Percentiles rank a stretch among this genome's conserved stretches.
phyloP scores from a whole-genome alignment of 2,888 invertebrate species.

The Callyntrura sp. region DNA sequence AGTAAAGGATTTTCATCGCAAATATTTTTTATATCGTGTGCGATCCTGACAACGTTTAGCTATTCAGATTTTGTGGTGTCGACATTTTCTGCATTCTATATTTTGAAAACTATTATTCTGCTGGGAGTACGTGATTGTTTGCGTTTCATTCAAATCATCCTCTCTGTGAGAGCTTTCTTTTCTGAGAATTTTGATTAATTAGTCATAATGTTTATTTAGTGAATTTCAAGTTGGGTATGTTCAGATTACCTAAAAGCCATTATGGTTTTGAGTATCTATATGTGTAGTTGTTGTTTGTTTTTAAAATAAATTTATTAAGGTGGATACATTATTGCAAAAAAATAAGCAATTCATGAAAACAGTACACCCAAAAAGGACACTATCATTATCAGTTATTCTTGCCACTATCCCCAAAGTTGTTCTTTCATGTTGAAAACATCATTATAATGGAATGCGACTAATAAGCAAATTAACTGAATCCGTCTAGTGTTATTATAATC shows the following conservation, averaged over 20 bases:
- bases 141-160: background rate
- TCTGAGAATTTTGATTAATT: constrained; percentile 68
- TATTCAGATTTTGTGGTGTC: background rate
- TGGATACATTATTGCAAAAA: too few relatives aligned
- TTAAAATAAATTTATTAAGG: too few relatives aligned
- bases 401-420: too few relatives aligned
- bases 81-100: background rate
- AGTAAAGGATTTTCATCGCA: constrained; percentile 21
- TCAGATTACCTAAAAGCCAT: background rate
- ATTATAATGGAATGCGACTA: too few relatives aligned
- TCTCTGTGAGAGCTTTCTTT: constrained; percentile 54
- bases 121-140: constrained; percentile 1
- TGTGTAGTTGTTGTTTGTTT: too few relatives aligned
- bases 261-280: too few relatives aligned
- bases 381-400: too few relatives aligned
- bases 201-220: constrained; percentile 32
- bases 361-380: too few relatives aligned
- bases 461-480: too few relatives aligned
- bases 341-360: too few relatives aligned
- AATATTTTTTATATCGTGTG: background rate
- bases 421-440: too few relatives aligned
- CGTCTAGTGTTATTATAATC: too few relatives aligned
- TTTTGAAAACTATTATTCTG: background rate
- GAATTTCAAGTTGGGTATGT: constrained; percentile 43
- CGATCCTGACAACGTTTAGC: background rate